Evolutionary conservation across 2,113 vertebrate genomes (phyloP).

Genomic region (Ictalurus punctatus): DNA sequence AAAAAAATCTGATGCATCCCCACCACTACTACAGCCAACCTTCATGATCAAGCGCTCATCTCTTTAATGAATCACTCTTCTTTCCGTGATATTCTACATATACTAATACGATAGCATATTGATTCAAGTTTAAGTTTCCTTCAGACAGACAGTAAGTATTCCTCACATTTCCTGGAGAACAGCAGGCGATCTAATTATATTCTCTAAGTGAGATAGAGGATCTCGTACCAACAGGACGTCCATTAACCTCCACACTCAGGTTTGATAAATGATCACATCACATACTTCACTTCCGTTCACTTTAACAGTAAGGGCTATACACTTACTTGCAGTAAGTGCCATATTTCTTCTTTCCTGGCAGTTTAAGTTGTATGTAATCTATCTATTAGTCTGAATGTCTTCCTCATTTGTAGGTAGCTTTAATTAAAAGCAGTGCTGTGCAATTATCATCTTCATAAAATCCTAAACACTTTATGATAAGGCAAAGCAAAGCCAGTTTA

Average conservation of each 20-base stretch:
- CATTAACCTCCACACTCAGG: slow-evolving; percentile 12
- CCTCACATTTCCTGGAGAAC: slow-evolving; percentile 20
- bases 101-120: slow-evolving; percentile 22
- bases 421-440: neutral
- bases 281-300: slow-evolving; percentile 25
- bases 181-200: slow-evolving; percentile 15
- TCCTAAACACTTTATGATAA: neutral
- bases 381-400: neutral
- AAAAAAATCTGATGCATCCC: neutral
- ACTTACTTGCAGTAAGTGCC: neutral
- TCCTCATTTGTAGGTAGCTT: neutral
- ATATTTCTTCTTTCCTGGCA: neutral
- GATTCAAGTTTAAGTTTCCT: slow-evolving; percentile 23
- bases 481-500: neutral
- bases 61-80: slow-evolving; percentile 1
- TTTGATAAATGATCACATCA: slow-evolving; percentile 24
- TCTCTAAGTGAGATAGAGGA: neutral
- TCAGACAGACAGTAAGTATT: neutral
- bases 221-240: slow-evolving; percentile 7
- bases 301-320: neutral
- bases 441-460: neutral
- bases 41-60: neutral
- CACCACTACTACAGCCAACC: neutral
- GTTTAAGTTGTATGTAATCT: neutral
- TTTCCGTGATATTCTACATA: neutral